A percentile compares a stretch with the other conserved stretches of the same genome.
Evolutionary conservation across 1,140 invertebrate genomes (phyloP).

Genomic region (Zelostemma sp.): DNA sequence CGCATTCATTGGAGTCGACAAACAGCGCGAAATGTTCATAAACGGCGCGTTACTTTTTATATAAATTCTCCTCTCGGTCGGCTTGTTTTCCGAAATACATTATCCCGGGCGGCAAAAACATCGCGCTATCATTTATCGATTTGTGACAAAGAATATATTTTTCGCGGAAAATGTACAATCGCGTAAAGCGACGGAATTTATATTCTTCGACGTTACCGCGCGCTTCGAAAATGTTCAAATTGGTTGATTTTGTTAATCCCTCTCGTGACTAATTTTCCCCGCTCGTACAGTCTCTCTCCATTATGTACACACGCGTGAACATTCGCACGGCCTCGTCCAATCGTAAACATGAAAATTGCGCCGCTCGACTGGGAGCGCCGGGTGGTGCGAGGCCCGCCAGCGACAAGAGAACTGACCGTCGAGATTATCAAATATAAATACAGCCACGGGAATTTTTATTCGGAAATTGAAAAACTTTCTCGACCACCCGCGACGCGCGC

Average conservation of each 20-base stretch:
- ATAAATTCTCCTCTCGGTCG: no score
- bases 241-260: conserved; percentile 24
- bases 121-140: not conserved
- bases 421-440: conserved; percentile 42
- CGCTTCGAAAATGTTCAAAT: conserved; percentile 19
- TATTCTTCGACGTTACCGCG: conserved; percentile 16
- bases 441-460: conserved; percentile 31
- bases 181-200: conserved; percentile 10
- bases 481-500: conserved; percentile 19
- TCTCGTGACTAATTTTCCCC: conserved; percentile 27
- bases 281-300: conserved; percentile 9
- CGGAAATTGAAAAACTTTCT: conserved; percentile 43
- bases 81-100: not conserved
- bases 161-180: not conserved
- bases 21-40: no score
- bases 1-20: no score
- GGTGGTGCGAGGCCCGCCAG: conserved; percentile 4
- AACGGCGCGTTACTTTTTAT: no score
- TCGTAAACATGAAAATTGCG: conserved; percentile 35
- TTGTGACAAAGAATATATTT: not conserved
- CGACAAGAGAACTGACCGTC: conserved; percentile 6
- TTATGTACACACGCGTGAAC: conserved; percentile 21
- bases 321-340: not conserved
- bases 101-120: not conserved
- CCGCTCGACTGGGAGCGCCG: conserved; percentile 14